Conservation (phyloP, 2,888 invertebrate genomes). For the Melanostoma mellinum region DNA sequence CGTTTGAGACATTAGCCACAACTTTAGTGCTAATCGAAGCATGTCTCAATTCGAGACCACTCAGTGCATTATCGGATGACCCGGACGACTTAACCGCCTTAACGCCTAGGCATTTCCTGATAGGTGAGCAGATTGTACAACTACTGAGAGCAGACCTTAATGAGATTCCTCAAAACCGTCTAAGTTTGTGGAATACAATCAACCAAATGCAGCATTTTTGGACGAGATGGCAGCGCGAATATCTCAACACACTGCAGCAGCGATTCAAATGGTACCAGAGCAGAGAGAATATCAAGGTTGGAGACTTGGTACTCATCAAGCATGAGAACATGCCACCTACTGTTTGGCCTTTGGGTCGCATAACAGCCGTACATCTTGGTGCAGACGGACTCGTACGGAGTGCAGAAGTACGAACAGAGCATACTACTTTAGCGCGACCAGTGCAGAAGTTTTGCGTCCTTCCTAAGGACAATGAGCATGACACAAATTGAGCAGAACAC, state of each 20-base stretch:
- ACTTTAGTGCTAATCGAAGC: slow-evolving; percentile 27
- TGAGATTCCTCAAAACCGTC: too few species aligned
- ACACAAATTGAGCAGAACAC: background rate
- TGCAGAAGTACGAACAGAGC: slow-evolving; percentile 6
- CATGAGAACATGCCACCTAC: background rate
- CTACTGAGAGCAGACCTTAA: background rate
- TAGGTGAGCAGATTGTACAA: slow-evolving; percentile 5
- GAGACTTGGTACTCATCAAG: slow-evolving; percentile 10
- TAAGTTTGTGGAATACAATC: too few species aligned
- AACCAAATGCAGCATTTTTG: too few species aligned
- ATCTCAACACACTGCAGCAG: too few species aligned
- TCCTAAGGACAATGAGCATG: slow-evolving; percentile 4
- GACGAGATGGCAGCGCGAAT: too few species aligned
- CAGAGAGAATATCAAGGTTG: too few species aligned
- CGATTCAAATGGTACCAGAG: too few species aligned
- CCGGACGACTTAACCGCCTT: background rate
- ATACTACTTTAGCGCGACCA: slow-evolving; percentile 23
- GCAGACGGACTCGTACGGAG: background rate
- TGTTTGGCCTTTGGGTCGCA: slow-evolving; percentile 16
- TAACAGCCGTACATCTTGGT: background rate
- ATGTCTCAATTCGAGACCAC: slow-evolving; percentile 24
- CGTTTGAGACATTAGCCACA: slow-evolving; percentile 30
- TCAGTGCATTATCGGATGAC: slow-evolving; percentile 15
- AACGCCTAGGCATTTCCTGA: too few species aligned
- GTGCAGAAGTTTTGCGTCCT: slow-evolving; percentile 25